A percentile compares a stretch with the other conserved stretches of the same genome.
These are phyloP conservation scores for Lethrus apterus DNA, from an alignment of 1,140 invertebrate genomes.

Conservation along the genomic window DNA sequence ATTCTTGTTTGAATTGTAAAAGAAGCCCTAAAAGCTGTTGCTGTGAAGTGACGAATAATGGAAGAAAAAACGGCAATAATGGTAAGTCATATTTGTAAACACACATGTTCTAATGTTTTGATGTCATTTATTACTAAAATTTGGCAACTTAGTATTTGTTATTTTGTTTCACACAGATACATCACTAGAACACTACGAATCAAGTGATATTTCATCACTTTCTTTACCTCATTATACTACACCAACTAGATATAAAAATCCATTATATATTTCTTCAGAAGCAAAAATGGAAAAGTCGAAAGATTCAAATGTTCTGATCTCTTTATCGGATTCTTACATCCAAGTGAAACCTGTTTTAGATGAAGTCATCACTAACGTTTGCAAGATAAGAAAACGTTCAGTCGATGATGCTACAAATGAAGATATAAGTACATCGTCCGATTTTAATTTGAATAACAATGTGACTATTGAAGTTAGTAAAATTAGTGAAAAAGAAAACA, in stretches of 20 bases:
- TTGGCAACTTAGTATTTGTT: neutral
- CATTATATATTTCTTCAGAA: too few species aligned
- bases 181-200: too few species aligned
- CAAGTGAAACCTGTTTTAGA: slow-evolving; percentile 4
- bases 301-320: too few species aligned
- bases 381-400: too few species aligned
- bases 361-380: slow-evolving; percentile 5
- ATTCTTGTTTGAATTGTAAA: neutral
- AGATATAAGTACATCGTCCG: neutral
- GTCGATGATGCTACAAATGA: neutral
- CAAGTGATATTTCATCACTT: too few species aligned
- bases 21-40: slow-evolving; percentile 7
- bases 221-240: too few species aligned
- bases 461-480: neutral
- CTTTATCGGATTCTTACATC: neutral
- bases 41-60: slow-evolving; percentile 1
- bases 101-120: slow-evolving; percentile 9
- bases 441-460: slow-evolving; percentile 4
- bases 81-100: slow-evolving; percentile 13
- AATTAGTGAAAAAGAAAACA: slow-evolving; percentile 8
- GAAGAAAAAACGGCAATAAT: neutral
- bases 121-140: neutral
- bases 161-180: neutral
- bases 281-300: too few species aligned
- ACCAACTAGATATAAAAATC: too few species aligned